A percentile compares a stretch with the other conserved stretches of the same genome.
Evolutionary conservation across 2,797 vertebrate genomes (phyloP).

Genomic region (Esox lucius): DNA sequence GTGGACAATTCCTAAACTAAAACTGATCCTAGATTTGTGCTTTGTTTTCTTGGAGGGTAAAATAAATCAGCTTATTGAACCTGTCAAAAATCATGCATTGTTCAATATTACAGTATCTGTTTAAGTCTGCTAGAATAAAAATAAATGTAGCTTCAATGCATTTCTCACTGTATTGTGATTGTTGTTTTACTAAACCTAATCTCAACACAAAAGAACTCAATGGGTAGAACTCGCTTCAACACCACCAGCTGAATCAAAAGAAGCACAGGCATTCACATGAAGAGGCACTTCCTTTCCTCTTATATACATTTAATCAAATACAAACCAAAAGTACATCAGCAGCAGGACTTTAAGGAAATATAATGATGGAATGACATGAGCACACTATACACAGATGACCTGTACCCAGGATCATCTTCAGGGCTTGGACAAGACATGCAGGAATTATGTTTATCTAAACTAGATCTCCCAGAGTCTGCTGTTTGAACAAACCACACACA

Average conservation of each 20-base stretch:
- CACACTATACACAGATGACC: conserved; percentile 1
- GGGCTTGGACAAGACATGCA: conserved; percentile 6
- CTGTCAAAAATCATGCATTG: too few relatives aligned
- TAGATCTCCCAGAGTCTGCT: not conserved
- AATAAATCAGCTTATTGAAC: too few relatives aligned
- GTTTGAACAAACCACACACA: not conserved
- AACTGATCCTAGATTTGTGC: too few relatives aligned
- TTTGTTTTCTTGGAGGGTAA: too few relatives aligned
- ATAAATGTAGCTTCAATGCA: not conserved
- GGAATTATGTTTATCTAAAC: not conserved
- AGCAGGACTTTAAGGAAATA: not conserved
- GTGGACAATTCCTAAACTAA: too few relatives aligned
- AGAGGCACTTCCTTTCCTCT: not conserved
- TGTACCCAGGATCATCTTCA: not conserved
- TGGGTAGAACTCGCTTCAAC: not conserved
- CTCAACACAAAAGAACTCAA: not conserved
- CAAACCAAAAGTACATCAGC: not conserved
- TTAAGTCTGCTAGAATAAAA: too few relatives aligned
- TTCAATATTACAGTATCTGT: too few relatives aligned
- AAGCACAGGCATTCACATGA: not conserved
- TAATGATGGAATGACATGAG: not conserved
- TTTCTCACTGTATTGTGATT: not conserved
- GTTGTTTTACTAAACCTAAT: not conserved
- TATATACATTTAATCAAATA: conserved; percentile 11
- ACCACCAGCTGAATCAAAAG: not conserved